Evolutionary conservation across 2,888 invertebrate species (phyloP).

Genomic region (Octonoba sinensis): DNA sequence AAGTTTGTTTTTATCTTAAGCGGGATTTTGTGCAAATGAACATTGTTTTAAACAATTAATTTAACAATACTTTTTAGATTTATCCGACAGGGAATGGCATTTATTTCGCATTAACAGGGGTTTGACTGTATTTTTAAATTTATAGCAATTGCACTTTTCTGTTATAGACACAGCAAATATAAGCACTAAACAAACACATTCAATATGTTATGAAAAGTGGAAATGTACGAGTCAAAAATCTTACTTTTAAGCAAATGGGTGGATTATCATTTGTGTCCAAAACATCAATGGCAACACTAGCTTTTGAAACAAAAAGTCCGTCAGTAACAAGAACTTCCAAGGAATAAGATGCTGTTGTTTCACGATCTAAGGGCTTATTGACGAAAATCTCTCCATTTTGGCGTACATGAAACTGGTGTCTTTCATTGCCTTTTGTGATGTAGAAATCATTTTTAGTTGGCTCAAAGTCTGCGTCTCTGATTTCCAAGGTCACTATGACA

Average conservation of each 20-base stretch:
- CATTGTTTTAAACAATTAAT: too few relatives aligned
- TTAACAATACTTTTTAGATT: too few relatives aligned
- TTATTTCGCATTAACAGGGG: too few relatives aligned
- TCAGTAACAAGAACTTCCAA: conserved; percentile 91
- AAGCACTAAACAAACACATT: too few relatives aligned
- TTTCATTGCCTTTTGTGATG: conserved; percentile 84
- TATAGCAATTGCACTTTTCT: too few relatives aligned
- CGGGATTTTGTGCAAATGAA: too few relatives aligned
- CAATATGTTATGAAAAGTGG: neutral
- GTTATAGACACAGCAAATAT: too few relatives aligned
- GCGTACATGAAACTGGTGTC: conserved; percentile 88
- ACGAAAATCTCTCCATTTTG: conserved; percentile 89
- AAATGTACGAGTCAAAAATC: conserved; percentile 5
- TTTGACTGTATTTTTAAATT: too few relatives aligned
- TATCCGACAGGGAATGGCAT: too few relatives aligned
- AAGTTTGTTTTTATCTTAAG: too few relatives aligned
- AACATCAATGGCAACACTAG: conserved; percentile 81
- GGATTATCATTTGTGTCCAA: conserved; percentile 93
- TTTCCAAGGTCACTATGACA: conserved; percentile 78
- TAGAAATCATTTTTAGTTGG: conserved; percentile 74
- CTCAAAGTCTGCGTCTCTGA: conserved; percentile 74
- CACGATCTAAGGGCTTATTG: conserved; percentile 86
- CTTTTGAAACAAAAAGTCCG: conserved; percentile 86
- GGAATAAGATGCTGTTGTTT: conserved; percentile 80
- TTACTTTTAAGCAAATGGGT: conserved; percentile 81